Conservation (phyloP, 2,797 vertebrate species). For the Coregonus ussuriensis region DNA sequence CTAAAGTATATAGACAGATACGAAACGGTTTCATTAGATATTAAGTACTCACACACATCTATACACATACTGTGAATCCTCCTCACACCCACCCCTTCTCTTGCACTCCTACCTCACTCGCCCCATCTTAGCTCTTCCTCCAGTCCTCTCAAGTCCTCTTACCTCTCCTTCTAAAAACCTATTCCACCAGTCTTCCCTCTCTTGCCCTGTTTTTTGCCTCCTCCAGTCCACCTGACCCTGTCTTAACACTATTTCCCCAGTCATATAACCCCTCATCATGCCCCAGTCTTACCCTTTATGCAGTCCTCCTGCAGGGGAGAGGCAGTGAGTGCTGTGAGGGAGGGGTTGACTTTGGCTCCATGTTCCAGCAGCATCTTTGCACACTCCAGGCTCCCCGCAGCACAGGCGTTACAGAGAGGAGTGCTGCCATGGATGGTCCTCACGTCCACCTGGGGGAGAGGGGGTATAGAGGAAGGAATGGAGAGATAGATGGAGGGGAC, state of each 20-base stretch:
- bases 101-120: not conserved
- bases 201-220: not conserved
- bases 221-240: not conserved
- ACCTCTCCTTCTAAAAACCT: not conserved
- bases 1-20: slow-evolving; percentile 60
- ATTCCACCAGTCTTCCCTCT: not conserved
- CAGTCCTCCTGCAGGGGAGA: slow-evolving; percentile 93
- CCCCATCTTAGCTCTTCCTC: not conserved
- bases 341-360: slow-evolving; percentile 87
- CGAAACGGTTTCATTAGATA: not conserved
- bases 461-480: too few species aligned
- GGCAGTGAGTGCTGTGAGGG: slow-evolving; percentile 81
- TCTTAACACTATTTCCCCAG: not conserved
- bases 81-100: not conserved
- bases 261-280: not conserved
- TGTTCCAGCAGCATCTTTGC: slow-evolving; percentile 81
- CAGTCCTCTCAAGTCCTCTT: not conserved
- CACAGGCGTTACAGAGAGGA: slow-evolving; percentile 88
- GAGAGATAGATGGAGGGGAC: not conserved
- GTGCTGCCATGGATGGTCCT: slow-evolving; percentile 90
- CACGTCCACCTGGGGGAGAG: slow-evolving; percentile 83
- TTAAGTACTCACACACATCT: not conserved
- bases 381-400: slow-evolving; percentile 85
- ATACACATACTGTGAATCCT: not conserved
- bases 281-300: slow-evolving; percentile 79